These are phyloP conservation scores for Chaenocephalus aceratus DNA, from an alignment of 2,113 vertebrate species.

Conservation along the genomic window DNA sequence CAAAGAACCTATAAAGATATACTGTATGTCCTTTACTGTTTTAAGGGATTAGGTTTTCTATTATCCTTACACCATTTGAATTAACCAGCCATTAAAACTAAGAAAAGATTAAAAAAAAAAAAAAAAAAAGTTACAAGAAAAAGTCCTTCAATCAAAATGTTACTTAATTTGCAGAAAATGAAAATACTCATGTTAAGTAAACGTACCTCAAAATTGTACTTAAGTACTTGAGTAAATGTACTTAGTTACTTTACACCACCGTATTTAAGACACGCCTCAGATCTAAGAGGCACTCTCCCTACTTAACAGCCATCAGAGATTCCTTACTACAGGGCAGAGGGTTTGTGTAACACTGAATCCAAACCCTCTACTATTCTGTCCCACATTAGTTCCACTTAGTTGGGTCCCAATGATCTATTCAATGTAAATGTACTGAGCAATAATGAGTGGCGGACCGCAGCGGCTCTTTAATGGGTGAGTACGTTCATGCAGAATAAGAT, in stretches of 20 bases:
- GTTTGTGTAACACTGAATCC: constrained; percentile 85
- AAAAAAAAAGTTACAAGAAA: too few species aligned
- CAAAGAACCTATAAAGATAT: constrained; percentile 16
- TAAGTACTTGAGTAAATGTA: too few species aligned
- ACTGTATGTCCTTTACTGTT: not conserved
- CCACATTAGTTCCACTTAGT: constrained; percentile 95
- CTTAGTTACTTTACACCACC: not conserved
- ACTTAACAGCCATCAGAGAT: constrained; percentile 83
- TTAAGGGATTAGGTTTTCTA: not conserved
- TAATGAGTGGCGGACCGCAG: constrained; percentile 83
- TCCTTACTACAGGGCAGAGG: constrained; percentile 84
- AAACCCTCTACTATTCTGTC: constrained; percentile 87
- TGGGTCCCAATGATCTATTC: constrained; percentile 94
- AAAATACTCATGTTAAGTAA: too few species aligned
- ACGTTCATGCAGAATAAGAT: constrained; percentile 73
- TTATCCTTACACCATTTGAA: not conserved
- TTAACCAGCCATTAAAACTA: not conserved
- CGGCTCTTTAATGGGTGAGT: constrained; percentile 82
- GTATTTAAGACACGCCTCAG: constrained; percentile 36
- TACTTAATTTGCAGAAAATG: too few species aligned
- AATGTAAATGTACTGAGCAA: constrained; percentile 83
- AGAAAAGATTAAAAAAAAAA: too few species aligned
- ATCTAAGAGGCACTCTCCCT: constrained; percentile 58
- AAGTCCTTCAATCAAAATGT: too few species aligned
- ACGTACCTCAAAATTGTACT: too few species aligned